These are phyloP conservation scores for Seira sanloemensis DNA, from an alignment of 2,888 invertebrate genomes.

Conservation along the genomic window DNA sequence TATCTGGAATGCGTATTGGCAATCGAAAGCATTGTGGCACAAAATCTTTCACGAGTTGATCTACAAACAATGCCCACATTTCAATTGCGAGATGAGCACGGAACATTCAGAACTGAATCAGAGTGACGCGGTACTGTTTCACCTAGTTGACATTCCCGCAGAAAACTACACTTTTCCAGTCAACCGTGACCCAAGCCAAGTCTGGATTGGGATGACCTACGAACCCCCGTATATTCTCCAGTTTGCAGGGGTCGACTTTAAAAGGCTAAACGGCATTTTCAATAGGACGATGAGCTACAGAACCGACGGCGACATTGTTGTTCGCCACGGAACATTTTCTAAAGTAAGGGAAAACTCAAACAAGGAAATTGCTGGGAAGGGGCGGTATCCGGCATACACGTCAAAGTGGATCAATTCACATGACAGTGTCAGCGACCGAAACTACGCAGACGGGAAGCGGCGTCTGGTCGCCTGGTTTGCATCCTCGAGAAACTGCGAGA, in stretches of 20 bases:
- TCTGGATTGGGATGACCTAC: constrained; percentile 84
- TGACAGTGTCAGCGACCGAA: constrained; percentile 55
- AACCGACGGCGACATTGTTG: constrained; percentile 76
- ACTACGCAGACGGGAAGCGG: constrained; percentile 71
- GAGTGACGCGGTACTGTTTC: constrained; percentile 81
- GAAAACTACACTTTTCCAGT: constrained; percentile 78
- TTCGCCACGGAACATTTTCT: constrained; percentile 75
- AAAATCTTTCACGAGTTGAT: constrained; percentile 71
- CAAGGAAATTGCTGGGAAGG: constrained; percentile 47
- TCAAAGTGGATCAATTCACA: constrained; percentile 67
- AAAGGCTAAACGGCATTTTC: constrained; percentile 80
- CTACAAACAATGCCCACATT: constrained; percentile 66
- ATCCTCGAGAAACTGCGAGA: constrained; percentile 69
- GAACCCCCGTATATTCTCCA: constrained; percentile 81
- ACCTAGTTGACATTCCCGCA: constrained; percentile 78
- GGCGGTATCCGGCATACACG: constrained; percentile 21
- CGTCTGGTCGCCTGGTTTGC: constrained; percentile 72
- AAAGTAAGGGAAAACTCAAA: constrained; percentile 38
- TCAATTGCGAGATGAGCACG: constrained; percentile 66
- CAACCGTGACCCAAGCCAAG: constrained; percentile 77
- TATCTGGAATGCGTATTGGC: constrained; percentile 72
- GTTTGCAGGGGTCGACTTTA: constrained; percentile 74
- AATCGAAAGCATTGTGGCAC: constrained; percentile 71
- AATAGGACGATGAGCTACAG: constrained; percentile 79
- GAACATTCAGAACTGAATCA: constrained; percentile 64